phyloP scores from a whole-genome alignment of 2,797 vertebrate genomes.

The Glyptemys insculpta region DNA sequence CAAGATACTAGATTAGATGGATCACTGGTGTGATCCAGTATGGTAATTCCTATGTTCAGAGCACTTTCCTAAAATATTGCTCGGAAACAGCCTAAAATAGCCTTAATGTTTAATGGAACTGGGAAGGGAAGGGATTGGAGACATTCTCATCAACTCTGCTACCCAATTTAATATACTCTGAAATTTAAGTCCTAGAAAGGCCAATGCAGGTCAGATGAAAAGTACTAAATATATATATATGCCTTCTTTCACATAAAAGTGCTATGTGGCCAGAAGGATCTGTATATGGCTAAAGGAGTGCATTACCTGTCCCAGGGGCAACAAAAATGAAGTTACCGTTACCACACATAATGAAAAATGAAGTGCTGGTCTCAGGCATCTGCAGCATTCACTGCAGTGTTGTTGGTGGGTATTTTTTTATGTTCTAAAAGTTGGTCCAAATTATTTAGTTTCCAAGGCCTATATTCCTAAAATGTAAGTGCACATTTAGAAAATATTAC shows the following conservation, averaged over 20 bases:
- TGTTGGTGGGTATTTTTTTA: neutral
- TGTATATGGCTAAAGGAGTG: conserved; percentile 39
- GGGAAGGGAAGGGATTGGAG: neutral
- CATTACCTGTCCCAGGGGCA: conserved; percentile 53
- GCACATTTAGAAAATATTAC: neutral
- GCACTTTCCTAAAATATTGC: rapidly evolving
- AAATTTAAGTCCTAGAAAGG: neutral
- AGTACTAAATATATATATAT: neutral
- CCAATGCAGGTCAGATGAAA: conserved; percentile 9
- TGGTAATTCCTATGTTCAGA: neutral
- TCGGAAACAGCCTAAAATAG: neutral
- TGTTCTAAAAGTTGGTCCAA: neutral
- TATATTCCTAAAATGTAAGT: conserved; percentile 31
- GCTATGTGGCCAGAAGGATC: neutral
- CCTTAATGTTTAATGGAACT: neutral
- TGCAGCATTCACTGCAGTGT: conserved; percentile 12
- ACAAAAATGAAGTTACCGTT: conserved; percentile 62
- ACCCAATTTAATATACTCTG: neutral
- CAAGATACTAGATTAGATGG: neutral
- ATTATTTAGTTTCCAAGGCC: conserved; percentile 37
- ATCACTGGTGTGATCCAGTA: neutral
- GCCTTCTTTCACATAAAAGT: neutral
- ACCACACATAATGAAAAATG: conserved; percentile 49
- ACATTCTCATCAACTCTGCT: conserved; percentile 12
- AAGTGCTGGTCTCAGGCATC: conserved; percentile 56